These are phyloP conservation scores for Oligia fasciuncula DNA, from an alignment of 2,888 invertebrate species.

Conservation along the genomic window DNA sequence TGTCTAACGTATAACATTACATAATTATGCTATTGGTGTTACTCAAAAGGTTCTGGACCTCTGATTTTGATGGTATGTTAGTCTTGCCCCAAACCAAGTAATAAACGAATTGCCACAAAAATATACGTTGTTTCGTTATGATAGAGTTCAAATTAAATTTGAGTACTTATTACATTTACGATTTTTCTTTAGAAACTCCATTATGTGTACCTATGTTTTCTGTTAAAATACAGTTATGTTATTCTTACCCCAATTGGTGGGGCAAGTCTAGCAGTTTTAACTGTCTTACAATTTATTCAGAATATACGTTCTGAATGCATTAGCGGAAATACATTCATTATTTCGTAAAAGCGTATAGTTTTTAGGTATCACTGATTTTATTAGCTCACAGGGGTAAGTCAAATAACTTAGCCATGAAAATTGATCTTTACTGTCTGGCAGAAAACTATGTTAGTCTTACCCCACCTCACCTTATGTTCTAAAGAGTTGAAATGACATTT, in stretches of 20 bases:
- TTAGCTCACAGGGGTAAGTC: background rate
- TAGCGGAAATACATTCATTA: background rate
- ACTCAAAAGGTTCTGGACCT: slow-evolving; percentile 4
- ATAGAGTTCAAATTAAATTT: background rate
- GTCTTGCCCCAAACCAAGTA: background rate
- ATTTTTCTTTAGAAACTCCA: background rate
- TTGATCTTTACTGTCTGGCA: background rate
- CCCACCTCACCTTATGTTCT: no score
- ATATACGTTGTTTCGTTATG: background rate
- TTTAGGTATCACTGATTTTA: background rate
- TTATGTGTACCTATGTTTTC: background rate
- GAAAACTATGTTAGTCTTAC: background rate
- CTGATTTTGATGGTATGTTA: slow-evolving; percentile 11
- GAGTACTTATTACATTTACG: background rate
- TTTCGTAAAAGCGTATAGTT: background rate
- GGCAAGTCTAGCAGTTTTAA: slow-evolving; percentile 4
- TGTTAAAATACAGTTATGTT: background rate
- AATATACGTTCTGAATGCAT: background rate
- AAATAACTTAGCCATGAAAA: slow-evolving; percentile 1
- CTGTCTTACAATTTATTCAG: background rate
- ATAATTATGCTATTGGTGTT: background rate
- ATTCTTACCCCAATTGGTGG: slow-evolving; percentile 3
- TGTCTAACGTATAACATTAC: background rate
- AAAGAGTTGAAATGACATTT: no score
- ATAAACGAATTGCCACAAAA: background rate